Evolutionary conservation across 2,888 invertebrate genomes (phyloP).

Genomic region (Campoletis raptor): DNA sequence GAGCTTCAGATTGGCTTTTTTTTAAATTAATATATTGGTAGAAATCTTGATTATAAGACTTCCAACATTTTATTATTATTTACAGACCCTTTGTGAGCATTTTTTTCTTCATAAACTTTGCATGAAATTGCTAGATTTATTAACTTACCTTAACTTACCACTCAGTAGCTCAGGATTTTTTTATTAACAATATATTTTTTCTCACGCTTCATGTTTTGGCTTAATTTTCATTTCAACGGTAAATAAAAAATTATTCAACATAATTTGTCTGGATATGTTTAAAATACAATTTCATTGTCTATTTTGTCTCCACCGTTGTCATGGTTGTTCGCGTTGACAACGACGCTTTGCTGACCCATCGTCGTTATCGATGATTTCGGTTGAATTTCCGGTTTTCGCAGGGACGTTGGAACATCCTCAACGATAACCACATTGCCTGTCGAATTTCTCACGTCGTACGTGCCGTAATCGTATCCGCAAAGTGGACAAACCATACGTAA

Average conservation of each 20-base stretch:
- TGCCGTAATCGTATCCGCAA: constrained; percentile 74
- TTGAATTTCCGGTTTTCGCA: constrained; percentile 37
- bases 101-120: neutral
- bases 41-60: neutral
- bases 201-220: neutral
- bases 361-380: constrained; percentile 30
- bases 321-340: neutral
- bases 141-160: neutral
- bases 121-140: neutral
- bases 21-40: neutral
- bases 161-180: neutral
- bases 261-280: neutral
- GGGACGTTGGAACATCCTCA: constrained; percentile 19
- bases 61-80: neutral
- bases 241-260: neutral
- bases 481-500: constrained; percentile 73
- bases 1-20: neutral
- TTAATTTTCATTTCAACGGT: neutral
- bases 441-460: constrained; percentile 65
- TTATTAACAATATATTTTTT: neutral
- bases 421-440: constrained; percentile 43
- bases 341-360: neutral
- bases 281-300: neutral
- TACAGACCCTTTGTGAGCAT: neutral
- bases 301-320: neutral